Conservation (phyloP, 2,113 vertebrate genomes). For the Rhineura floridana region DNA sequence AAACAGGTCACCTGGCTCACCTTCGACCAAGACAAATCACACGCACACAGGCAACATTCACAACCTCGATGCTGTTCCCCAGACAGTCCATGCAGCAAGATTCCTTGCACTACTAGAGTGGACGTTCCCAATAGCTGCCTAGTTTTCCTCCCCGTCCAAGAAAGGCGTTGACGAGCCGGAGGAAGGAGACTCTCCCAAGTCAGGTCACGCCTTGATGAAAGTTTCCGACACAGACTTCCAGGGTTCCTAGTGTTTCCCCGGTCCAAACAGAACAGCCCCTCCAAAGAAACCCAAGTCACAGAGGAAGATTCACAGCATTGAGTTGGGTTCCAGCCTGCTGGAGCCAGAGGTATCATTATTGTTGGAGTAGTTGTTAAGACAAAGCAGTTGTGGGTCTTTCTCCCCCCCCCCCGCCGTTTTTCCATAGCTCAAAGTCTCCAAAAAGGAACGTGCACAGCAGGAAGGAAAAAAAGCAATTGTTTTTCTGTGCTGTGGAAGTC, state of each 20-base stretch:
- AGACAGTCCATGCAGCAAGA: not conserved
- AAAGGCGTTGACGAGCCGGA: not conserved
- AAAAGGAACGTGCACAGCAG: not conserved
- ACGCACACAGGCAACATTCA: not conserved
- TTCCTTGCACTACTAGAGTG: too few species aligned
- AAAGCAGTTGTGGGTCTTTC: not conserved
- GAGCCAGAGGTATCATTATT: not conserved
- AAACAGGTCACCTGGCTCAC: not conserved
- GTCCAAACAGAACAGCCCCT: not conserved
- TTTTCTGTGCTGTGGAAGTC: not conserved
- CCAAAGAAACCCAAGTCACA: too few species aligned
- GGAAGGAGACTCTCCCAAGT: too few species aligned
- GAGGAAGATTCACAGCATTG: not conserved
- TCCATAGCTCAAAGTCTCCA: not conserved
- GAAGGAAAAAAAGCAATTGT: fast-evolving
- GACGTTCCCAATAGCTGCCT: not conserved
- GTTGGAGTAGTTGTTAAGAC: not conserved
- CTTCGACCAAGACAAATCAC: not conserved
- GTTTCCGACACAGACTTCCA: not conserved
- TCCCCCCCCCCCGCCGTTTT: too few species aligned
- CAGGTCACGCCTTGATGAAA: not conserved
- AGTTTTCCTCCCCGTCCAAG: not conserved
- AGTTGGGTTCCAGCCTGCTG: not conserved
- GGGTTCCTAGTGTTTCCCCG: too few species aligned
- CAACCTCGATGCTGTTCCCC: not conserved